Conservation (phyloP, 2,888 invertebrate species). For the Prenolepis imparis region DNA sequence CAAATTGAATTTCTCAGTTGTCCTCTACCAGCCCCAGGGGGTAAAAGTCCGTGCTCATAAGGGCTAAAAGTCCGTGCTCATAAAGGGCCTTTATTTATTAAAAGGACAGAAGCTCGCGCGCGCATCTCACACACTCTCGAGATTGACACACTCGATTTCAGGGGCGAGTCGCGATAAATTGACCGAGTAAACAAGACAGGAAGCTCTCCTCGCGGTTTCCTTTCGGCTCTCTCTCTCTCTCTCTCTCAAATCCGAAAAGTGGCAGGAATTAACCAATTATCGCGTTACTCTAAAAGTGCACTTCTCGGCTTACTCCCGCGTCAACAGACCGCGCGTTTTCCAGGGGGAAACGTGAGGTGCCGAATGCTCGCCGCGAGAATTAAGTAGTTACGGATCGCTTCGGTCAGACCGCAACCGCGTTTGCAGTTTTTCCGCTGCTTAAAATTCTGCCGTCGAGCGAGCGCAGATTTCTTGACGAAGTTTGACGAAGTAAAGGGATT, state of each 20-base stretch:
- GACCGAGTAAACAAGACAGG: constrained; percentile 50
- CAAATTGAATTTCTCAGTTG: constrained; percentile 68
- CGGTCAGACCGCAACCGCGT: constrained; percentile 35
- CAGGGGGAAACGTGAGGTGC: not conserved
- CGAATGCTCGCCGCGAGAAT: not conserved
- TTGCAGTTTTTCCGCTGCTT: constrained; percentile 37
- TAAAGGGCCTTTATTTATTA: constrained; percentile 64
- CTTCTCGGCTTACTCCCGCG: not conserved
- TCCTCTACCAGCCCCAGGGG: constrained; percentile 1
- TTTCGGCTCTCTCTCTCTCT: no score
- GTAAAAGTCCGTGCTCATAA: not conserved
- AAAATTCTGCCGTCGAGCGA: constrained; percentile 36
- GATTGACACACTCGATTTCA: constrained; percentile 32
- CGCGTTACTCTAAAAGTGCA: not conserved
- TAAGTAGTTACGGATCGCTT: constrained; percentile 38
- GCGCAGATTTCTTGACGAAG: constrained; percentile 18
- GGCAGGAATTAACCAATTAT: constrained; percentile 66
- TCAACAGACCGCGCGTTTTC: not conserved
- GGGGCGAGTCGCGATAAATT: constrained; percentile 61
- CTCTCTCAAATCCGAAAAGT: not conserved
- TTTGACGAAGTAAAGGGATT: constrained; percentile 31
- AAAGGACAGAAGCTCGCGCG: constrained; percentile 42
- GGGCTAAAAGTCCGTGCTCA: not conserved
- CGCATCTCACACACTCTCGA: constrained; percentile 14
- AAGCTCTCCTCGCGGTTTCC: constrained; percentile 28